These are phyloP conservation scores for Nothocercus nigrocapillus DNA, from an alignment of 2,113 vertebrate genomes.

Conservation along the genomic window DNA sequence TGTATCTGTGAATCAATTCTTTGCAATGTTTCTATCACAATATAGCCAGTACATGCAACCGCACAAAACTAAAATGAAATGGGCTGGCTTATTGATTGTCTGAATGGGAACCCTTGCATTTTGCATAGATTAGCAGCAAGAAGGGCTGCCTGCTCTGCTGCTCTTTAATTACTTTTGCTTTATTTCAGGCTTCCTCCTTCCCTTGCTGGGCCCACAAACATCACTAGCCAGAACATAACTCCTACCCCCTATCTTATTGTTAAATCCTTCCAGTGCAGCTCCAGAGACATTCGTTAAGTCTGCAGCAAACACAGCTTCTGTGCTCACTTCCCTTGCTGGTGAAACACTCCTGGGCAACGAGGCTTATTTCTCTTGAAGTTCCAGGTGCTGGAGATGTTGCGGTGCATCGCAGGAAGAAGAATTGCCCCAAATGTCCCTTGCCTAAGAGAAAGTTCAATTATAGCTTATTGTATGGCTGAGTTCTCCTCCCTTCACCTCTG, in stretches of 20 bases:
- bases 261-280: slow-evolving; percentile 12
- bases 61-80: slow-evolving; percentile 43
- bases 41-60: background rate
- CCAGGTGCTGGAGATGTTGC: background rate
- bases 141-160: background rate
- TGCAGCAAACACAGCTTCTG: background rate
- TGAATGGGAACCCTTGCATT: slow-evolving; percentile 6
- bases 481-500: background rate
- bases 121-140: slow-evolving; percentile 57
- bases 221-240: background rate
- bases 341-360: background rate
- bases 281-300: background rate
- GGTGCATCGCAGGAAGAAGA: background rate
- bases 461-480: background rate
- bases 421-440: background rate
- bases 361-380: background rate
- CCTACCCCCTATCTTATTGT: background rate
- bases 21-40: slow-evolving; percentile 50
- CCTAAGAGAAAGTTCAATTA: background rate
- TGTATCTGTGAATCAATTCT: slow-evolving; percentile 61
- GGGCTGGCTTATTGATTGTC: slow-evolving; percentile 55
- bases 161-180: slow-evolving; percentile 51
- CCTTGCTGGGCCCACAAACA: background rate
- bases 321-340: fast-evolving
- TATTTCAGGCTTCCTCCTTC: slow-evolving; percentile 8